A percentile compares a stretch with the other conserved stretches of the same genome.
Conservation (phyloP, 2,113 vertebrate genomes). For the Cavia porcellus region DNA sequence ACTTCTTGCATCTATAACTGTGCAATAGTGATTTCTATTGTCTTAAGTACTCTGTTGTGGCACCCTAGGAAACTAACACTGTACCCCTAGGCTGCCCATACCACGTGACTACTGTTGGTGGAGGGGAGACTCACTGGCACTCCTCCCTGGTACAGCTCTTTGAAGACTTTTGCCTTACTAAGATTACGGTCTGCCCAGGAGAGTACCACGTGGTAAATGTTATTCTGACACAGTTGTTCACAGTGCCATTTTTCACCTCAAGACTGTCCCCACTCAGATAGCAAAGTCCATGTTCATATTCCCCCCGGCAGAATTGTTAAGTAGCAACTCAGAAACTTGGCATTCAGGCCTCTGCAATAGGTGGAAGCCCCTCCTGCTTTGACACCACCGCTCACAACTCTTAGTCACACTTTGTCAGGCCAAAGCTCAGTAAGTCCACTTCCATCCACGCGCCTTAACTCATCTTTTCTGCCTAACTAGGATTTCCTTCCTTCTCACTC, state of each 20-base stretch:
- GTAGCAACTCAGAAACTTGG: not conserved
- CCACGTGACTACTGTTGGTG: not conserved
- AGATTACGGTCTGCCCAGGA: not conserved
- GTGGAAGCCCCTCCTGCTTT: not conserved
- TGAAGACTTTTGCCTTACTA: not conserved
- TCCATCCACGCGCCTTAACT: not conserved
- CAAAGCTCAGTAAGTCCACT: not conserved
- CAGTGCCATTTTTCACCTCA: not conserved
- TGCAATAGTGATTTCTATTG: not conserved
- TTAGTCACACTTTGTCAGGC: not conserved
- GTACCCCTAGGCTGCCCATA: not conserved
- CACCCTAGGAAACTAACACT: not conserved
- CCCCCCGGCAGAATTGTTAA: too few relatives aligned
- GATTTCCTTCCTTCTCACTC: not conserved
- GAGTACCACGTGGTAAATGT: not conserved
- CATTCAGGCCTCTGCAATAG: not conserved
- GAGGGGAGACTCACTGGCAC: not conserved
- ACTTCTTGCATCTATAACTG: not conserved
- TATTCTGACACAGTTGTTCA: not conserved
- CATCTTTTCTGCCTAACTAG: not conserved
- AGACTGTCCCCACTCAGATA: not conserved
- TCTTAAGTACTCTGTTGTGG: not conserved
- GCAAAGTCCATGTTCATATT: not conserved
- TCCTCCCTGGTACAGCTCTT: not conserved
- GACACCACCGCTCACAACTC: fast-evolving